Evolutionary conservation across 2,113 vertebrate genomes (phyloP).

Genomic region (Serilophus lunatus): DNA sequence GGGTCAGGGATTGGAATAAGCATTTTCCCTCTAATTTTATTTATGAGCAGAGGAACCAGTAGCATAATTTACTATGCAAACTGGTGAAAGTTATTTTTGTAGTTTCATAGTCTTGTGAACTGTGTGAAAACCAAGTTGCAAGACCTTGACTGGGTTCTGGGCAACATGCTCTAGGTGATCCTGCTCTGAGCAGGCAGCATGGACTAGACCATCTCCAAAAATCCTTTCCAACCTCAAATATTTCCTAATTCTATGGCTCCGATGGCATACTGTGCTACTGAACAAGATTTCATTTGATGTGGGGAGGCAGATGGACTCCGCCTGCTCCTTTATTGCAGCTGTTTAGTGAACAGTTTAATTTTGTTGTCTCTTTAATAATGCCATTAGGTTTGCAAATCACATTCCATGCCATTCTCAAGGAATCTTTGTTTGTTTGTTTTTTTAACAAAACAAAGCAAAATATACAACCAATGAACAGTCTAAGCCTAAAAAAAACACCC

Average conservation of each 20-base stretch:
- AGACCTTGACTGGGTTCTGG: neutral
- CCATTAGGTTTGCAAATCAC: neutral
- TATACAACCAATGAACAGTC: neutral
- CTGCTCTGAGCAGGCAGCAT: accelerated
- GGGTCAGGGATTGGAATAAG: neutral
- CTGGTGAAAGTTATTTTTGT: neutral
- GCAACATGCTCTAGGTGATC: neutral
- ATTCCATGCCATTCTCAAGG: neutral
- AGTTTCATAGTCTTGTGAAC: neutral
- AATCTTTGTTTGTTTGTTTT: too few relatives aligned
- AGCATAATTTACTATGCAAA: neutral
- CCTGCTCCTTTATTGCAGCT: neutral
- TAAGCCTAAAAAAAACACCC: neutral
- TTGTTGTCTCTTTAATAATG: neutral
- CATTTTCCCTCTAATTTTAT: neutral
- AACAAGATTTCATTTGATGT: neutral
- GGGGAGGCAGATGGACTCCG: neutral
- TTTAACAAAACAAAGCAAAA: neutral
- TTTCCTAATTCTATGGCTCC: neutral
- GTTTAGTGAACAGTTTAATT: neutral
- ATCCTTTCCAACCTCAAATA: neutral
- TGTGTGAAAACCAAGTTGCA: neutral
- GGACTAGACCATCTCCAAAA: neutral
- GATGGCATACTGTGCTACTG: neutral
- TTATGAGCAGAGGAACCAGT: neutral